Evolutionary conservation across 2,113 vertebrate genomes (phyloP).

Genomic region (Heterotilapia buettikoferi): DNA sequence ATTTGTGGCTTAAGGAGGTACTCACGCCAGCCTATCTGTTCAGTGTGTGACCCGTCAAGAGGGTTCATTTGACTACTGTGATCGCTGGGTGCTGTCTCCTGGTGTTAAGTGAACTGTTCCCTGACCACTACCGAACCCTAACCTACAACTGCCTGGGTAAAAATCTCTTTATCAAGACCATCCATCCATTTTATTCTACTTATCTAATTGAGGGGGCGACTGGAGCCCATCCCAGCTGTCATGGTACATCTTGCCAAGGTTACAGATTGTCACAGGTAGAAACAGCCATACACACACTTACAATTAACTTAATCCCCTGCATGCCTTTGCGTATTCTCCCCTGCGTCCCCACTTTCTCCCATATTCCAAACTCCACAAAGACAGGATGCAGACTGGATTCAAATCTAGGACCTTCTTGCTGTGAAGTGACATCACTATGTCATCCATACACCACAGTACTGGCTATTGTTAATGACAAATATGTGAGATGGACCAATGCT

Average conservation of each 20-base stretch:
- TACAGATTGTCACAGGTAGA: not conserved
- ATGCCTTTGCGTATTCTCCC: not conserved
- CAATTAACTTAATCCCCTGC: not conserved
- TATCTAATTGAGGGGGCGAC: not conserved
- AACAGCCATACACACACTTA: not conserved
- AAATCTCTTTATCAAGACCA: not conserved
- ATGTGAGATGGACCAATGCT: not conserved
- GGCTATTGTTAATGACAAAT: not conserved
- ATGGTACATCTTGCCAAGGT: not conserved
- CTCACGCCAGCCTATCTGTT: not conserved
- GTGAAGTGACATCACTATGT: not conserved
- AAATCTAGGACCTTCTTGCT: not conserved
- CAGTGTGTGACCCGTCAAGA: not conserved
- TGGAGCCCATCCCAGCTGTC: not conserved
- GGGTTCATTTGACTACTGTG: not conserved
- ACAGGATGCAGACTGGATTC: not conserved
- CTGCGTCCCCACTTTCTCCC: not conserved
- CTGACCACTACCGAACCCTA: not conserved
- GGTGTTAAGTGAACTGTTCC: not conserved
- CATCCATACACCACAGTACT: not conserved
- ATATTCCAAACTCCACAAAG: not conserved
- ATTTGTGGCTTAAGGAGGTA: not conserved
- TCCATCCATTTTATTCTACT: not conserved
- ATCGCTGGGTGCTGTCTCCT: not conserved
- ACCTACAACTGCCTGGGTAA: not conserved